phyloP scores from a whole-genome alignment of 2,888 invertebrate species.

The Dicycla oo region DNA sequence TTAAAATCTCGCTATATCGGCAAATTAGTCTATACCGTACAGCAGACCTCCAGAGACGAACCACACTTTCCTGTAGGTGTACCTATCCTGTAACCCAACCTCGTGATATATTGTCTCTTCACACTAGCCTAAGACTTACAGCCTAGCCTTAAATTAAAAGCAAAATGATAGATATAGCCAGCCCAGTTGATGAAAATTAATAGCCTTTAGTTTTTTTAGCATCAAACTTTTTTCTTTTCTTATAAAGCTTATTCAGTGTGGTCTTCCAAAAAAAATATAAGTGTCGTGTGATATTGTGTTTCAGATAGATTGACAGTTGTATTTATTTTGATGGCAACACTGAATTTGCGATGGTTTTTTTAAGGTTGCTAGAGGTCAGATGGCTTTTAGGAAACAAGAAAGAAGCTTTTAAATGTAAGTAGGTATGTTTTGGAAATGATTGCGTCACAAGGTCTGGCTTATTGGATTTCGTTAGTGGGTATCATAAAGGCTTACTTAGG shows the following conservation, averaged over 20 bases:
- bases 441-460: not conserved
- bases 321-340: conserved; percentile 47
- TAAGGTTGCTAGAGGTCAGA: conserved; percentile 3
- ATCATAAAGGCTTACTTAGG: not conserved
- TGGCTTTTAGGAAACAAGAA: too few relatives aligned
- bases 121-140: conserved; percentile 47
- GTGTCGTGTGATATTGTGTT: conserved; percentile 37
- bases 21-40: too few relatives aligned
- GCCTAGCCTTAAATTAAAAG: conserved; percentile 55
- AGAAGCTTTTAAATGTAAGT: too few relatives aligned
- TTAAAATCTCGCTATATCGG: too few relatives aligned
- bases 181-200: conserved; percentile 60
- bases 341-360: conserved; percentile 35
- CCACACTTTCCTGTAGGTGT: conserved; percentile 64
- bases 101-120: conserved; percentile 72
- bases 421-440: not conserved
- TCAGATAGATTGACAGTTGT: conserved; percentile 46
- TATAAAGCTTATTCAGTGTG: conserved; percentile 37
- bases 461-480: not conserved
- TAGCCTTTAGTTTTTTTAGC: conserved; percentile 35
- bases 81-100: conserved; percentile 72
- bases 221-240: conserved; percentile 17
- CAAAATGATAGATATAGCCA: conserved; percentile 55
- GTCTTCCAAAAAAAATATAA: conserved; percentile 37
- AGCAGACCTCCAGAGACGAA: not conserved